A percentile compares a stretch with the other conserved stretches of the same genome.
phyloP scores from a whole-genome alignment of 2,888 invertebrate genomes.

The Meta bourneti region DNA sequence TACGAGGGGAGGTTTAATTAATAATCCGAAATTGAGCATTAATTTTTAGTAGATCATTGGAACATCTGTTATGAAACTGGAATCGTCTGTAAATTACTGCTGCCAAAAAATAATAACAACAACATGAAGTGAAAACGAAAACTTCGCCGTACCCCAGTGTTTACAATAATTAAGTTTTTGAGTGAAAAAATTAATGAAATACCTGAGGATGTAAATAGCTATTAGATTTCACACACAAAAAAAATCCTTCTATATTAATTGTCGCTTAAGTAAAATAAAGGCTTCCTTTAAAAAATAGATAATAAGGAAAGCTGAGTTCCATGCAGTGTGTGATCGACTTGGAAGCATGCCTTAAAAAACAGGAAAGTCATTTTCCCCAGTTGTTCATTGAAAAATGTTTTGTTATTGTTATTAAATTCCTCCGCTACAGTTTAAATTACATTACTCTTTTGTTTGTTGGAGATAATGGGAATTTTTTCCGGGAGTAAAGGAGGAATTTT shows the following conservation, averaged over 20 bases:
- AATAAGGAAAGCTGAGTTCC: neutral
- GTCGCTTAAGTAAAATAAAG: neutral
- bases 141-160: constrained; percentile 3
- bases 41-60: constrained; percentile 62
- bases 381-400: neutral
- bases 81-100: neutral
- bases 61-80: constrained; percentile 36
- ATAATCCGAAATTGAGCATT: constrained; percentile 34
- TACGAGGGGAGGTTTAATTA: neutral
- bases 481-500: neutral
- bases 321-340: neutral
- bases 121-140: neutral
- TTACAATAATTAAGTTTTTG: constrained; percentile 48
- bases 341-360: neutral
- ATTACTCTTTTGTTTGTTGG: neutral
- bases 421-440: neutral
- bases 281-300: neutral
- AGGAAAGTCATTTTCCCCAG: neutral
- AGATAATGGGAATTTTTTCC: neutral
- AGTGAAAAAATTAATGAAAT: constrained; percentile 23
- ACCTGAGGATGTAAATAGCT: constrained; percentile 17
- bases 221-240: neutral
- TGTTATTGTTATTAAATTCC: neutral
- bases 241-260: constrained; percentile 21
- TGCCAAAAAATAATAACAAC: neutral